Base-by-base conservation (phyloP, 1,140 invertebrate genomes). In the Brachionus manjavacas region DNA sequence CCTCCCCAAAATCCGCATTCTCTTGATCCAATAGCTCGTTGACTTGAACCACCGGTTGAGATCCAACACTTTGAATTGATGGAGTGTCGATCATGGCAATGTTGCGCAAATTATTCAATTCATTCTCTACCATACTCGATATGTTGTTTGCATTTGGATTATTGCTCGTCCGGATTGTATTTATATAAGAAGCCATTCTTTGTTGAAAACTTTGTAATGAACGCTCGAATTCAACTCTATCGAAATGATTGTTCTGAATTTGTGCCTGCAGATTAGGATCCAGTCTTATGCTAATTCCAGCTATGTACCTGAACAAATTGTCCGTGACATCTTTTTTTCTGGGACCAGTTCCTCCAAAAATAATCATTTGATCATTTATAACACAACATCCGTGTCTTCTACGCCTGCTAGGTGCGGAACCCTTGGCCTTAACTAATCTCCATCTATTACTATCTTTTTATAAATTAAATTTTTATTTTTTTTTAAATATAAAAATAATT, bases 271-370 rank as follows among this genome's bases (percentile, higher is more conserved):
- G 20, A 23, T 60, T 9, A 20, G 52, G 52, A 23, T 60, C 52
- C 9, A 60, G 20, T 23, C 52, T 60, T 60, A 60, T 60, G 52
- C 52, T 60, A 8, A 60, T 60, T 60, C 46, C 35, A 39, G 41
- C 20, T 14, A 46, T 25, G 4, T 25, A 49, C 20, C 41, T 14
- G 7, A 41, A 20, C n/a, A 41, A 3, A 20, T 28, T 46, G 46
- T 46, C 25, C 14, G 41, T 28, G 1, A 31, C 28, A 60, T 41
- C 31, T 60, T n/a, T 49, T 64, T 39, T 60, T 11, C n/a, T n/a
- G 1, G 76, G 76, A 28, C 93, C 94, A 76, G 94, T 95, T 52
- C 94, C 94, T 41, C 94, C 94, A 89, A 95, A 95, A 39, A 95
- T 88, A 87, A 92, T 95, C 84, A 95, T 90, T 86, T 91, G 91